Base-by-base conservation (phyloP, 35 echinoderm and acorn worm species). In the Diadema setosum region DNA sequence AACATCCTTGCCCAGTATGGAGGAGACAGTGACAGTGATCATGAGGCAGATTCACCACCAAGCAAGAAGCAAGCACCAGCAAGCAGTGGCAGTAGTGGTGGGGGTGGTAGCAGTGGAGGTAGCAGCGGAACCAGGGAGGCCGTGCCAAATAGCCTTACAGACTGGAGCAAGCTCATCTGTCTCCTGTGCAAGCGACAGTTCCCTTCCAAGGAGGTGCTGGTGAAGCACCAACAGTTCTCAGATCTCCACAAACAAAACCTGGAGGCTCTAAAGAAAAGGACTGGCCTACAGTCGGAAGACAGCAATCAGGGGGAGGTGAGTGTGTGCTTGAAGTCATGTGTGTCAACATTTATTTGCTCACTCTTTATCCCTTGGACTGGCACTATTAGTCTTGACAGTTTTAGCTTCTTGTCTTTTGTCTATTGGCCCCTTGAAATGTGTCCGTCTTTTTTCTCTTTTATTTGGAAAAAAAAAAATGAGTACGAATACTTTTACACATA, bases 151-250 rank as follows among this genome's bases (percentile, higher is more conserved):
- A 65, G 39, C 7, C 50, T 94, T 58, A 99, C 92, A 21, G 96
- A 99, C 83, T 94, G 92, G 96, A 89, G 85, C 41, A 91, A 94
- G 45, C 89, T 99, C 30, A 94, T 94, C 58, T 99, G 96, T 70
- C 83, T 99, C 18, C 93, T 99, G 36, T 99, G 96, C 82, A 94
- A 99, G 50, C 84, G 96, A 65, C 96, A 99, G 92, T 95, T 99
- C 59, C 96, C 93, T 0, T 90, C 92, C 0, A 94, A 89, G 60
- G 96, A 94, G 39, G 86, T 94, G 17, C 65, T 99, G 0, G 83
- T 95, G 1, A 99, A 99, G 75, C 96, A 99, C 45, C 96, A 99
- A 36, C 93, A 99, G 83, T 92, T 99, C 52, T 94, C 92, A 3
- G 96, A 95, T 65, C 75, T 95, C 33, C 92, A 94, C 50, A 99